Conservation (phyloP, 2,797 vertebrate genomes). For the Agapornis canus region DNA sequence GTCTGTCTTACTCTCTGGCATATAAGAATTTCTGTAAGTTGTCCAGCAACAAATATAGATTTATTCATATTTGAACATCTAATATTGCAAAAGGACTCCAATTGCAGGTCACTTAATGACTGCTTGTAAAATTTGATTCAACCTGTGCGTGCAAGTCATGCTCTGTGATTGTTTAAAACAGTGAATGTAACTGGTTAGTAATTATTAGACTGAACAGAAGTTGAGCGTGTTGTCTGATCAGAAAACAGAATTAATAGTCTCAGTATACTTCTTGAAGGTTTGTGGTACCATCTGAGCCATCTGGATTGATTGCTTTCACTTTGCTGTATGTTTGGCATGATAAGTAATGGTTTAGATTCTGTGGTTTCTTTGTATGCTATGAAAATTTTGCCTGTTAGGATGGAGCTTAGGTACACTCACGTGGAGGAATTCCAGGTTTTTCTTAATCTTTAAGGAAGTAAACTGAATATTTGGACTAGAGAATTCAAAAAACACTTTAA, state of each 20-base stretch:
- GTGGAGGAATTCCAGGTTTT: conserved; percentile 38
- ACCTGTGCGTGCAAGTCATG: background rate
- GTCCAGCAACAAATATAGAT: background rate
- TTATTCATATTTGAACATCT: background rate
- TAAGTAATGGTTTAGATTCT: background rate
- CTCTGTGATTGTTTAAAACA: background rate
- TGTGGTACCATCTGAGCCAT: background rate
- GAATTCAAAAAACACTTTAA: background rate
- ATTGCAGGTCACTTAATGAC: background rate
- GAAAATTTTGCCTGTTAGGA: conserved; percentile 16
- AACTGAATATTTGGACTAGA: background rate
- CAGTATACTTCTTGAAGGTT: background rate
- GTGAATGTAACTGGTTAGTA: background rate
- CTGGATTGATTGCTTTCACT: conserved; percentile 6
- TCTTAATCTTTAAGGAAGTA: background rate
- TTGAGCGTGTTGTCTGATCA: background rate
- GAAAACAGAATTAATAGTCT: background rate
- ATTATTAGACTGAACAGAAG: conserved; percentile 26
- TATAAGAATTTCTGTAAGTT: background rate
- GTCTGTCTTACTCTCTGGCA: background rate
- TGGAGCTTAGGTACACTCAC: background rate
- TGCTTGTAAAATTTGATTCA: background rate
- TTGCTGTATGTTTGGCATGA: background rate
- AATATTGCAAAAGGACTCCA: background rate
- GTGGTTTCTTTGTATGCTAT: conserved; percentile 16